Percentiles rank a stretch among this genome's conserved stretches.
Evolutionary conservation across 2,113 vertebrate species (phyloP).

Genomic region (Panthera uncia): DNA sequence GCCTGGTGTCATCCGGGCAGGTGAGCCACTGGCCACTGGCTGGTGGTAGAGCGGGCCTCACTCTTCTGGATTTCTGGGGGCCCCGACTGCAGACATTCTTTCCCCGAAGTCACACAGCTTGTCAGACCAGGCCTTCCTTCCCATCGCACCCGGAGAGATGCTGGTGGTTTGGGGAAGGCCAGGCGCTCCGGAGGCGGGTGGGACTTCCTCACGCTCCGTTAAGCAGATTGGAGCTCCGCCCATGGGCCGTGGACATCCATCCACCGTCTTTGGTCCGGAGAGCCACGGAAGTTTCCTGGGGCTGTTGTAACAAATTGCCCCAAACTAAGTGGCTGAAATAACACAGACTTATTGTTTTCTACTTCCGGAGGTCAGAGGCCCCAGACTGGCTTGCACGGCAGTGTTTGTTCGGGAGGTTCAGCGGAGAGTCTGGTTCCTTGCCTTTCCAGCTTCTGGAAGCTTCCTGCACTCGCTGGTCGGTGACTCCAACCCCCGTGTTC

Average conservation of each 20-base stretch:
- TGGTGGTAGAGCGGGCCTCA: too few species aligned
- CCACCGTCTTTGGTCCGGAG: fast-evolving
- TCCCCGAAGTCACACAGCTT: neutral
- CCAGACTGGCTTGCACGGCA: fast-evolving
- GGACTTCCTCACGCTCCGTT: fast-evolving
- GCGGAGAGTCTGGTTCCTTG: neutral
- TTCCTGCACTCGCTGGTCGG: fast-evolving
- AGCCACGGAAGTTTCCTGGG: fast-evolving
- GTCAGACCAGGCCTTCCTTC: neutral
- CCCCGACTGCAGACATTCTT: fast-evolving
- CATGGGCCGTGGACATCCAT: fast-evolving
- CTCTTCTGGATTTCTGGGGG: neutral
- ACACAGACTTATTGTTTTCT: fast-evolving
- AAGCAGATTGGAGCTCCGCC: fast-evolving
- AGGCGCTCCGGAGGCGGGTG: fast-evolving
- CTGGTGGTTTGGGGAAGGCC: fast-evolving
- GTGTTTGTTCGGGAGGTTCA: neutral
- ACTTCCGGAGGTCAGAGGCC: neutral
- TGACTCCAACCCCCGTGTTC: too few species aligned
- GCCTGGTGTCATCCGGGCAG: neutral
- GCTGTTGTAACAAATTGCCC: fast-evolving
- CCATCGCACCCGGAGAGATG: fast-evolving
- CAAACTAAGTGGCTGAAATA: neutral
- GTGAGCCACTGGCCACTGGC: fast-evolving
- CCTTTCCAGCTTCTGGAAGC: neutral